Base-by-base conservation (phyloP, 2,797 vertebrate species). In the Enteromius viviparus region DNA sequence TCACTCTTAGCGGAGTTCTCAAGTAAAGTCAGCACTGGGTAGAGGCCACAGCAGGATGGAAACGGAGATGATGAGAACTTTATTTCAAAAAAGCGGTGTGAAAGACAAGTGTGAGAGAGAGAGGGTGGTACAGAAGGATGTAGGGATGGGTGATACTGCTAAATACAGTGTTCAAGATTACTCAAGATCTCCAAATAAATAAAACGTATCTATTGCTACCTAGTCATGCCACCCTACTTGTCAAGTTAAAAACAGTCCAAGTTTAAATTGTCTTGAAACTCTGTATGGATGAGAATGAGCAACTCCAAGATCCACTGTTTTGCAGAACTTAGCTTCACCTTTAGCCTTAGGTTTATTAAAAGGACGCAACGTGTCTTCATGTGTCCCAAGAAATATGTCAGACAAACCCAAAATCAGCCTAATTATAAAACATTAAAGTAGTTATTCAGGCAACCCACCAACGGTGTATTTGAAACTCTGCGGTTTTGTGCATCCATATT, bases 31-130 rank as follows among this genome's bases (percentile, higher is more conserved):
- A 65, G 42, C 55, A 29, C 70, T 75, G 49, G 65, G 74, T 62
- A 64, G 64, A 80, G 71, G 81, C 64, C 70, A 79, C n/a, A n/a
- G 72, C 55, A 80, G 79, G 70, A 66, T 62, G 42, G 58, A 80
- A 80, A 65, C 12, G 29, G 29, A 37, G 70, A 76, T 78, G 21
- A 64, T 58, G 62, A 81, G 47, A 5, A 15, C 34, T 81, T 53
- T 68, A 84, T 45, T 80, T 74, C 34, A 62, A 74, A 29, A 75
- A 60, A 82, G 80, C 8, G 29, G 29, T 42, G 8, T 34, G 34
- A 62, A 49, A 66, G 53, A 76, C 5, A 34, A 65, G 51, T 23
- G 32, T 45, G 58, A 12, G 71, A 65, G 40, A 53, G 51, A 53
- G 51, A 19, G 81, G 2, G 14, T 40, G 45, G 65, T 19, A 29